Evolutionary conservation across 2,888 invertebrate species (phyloP).

Genomic region (Calameuta filiformis): DNA sequence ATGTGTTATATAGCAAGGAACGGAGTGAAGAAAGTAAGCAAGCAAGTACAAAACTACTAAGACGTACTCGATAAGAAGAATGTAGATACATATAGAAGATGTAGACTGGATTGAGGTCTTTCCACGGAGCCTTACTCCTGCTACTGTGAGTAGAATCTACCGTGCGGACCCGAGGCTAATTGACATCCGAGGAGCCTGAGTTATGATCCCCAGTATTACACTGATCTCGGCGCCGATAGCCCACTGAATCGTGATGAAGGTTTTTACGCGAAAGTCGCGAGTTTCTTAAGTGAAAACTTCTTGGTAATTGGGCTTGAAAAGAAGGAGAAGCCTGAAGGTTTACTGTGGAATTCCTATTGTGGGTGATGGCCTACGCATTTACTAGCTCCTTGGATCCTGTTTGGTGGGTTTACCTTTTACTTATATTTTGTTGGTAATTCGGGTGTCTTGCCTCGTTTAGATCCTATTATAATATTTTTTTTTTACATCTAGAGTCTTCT

Average conservation of each 20-base stretch:
- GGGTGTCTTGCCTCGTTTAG: background rate
- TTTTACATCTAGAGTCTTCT: background rate
- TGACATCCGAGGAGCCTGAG: slow-evolving; percentile 24
- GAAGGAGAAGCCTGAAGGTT: background rate
- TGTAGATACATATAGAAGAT: background rate
- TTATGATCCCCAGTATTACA: slow-evolving; percentile 27
- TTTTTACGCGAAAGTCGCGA: slow-evolving; percentile 22
- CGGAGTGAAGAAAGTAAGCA: background rate
- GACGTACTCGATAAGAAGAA: background rate
- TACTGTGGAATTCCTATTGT: slow-evolving; percentile 18
- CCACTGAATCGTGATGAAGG: slow-evolving; percentile 24
- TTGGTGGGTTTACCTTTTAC: background rate
- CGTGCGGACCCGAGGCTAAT: slow-evolving; percentile 16
- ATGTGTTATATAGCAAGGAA: background rate
- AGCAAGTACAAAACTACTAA: background rate
- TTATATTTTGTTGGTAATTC: background rate
- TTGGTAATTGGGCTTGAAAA: slow-evolving; percentile 20
- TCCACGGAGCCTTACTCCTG: background rate
- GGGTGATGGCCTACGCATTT: background rate
- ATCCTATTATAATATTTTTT: background rate
- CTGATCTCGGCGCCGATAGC: slow-evolving; percentile 24
- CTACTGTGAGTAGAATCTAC: slow-evolving; percentile 2
- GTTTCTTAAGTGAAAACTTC: slow-evolving; percentile 23
- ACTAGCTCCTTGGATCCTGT: background rate
- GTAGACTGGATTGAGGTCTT: background rate